Base-by-base conservation (phyloP, 2,888 invertebrate species). In the Siphonodentalium dalli region DNA sequence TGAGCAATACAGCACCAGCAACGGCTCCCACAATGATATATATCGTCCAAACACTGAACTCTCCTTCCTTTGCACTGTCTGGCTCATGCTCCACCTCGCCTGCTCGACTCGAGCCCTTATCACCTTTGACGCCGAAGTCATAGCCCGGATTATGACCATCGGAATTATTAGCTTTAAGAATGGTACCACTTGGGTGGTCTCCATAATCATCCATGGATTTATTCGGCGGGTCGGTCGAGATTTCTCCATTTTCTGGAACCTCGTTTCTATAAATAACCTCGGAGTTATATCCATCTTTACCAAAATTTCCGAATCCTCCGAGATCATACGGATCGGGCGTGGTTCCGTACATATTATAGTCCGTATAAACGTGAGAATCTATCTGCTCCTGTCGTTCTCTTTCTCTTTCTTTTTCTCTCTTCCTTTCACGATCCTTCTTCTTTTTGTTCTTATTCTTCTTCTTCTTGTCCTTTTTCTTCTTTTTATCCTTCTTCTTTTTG, bases 1-100 rank as follows among this genome's bases (percentile, higher is more conserved):
- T 60, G 26, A 75, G 56, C 2, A 75, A 59, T 26, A 75, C 68
- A 1, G 71, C 72, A 2, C 75, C 75, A 0, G 70, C 72, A 8
- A 75, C 66, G 5, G 72, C 66, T 9, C 75, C 75, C 1, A 75
- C 75, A 34, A 75, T 73, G 15, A 71, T 74, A 54, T 75, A 75
- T 23, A 75, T 69, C 23, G 71, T 74, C 71, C 72, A 72, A 2
- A 71, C 62, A 43, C 67, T 68, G 13, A 75, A 62, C 23, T 54
- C 62, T 1, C 58, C 62, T 29, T 48, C 50, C 11, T 46, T 35
- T 5, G 56, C 28, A 1, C 54, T 23, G 20, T 27, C 31, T 47
- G 29, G 9, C 4, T 27, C 18, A 27, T 5, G 27, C 28, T 27
- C n/a, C 20, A 26, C 37, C 29, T 29, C n/a, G n/a, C n/a, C n/a